These are phyloP conservation scores for Apteryx mantelli DNA, from an alignment of 2,113 vertebrate genomes.

Conservation along the genomic window DNA sequence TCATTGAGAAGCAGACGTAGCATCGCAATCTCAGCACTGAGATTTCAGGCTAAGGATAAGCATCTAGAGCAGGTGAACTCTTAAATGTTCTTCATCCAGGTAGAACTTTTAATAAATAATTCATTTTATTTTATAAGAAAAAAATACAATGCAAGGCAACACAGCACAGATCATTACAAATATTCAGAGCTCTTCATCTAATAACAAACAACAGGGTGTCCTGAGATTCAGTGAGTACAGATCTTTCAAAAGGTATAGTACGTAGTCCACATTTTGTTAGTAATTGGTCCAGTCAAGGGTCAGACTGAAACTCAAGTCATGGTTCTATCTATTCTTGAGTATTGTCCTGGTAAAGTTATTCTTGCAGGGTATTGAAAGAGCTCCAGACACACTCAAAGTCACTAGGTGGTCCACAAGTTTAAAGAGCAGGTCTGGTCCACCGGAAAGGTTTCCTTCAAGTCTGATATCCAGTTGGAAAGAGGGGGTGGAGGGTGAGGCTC, in stretches of 20 bases:
- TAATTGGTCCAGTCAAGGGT: slow-evolving; percentile 46
- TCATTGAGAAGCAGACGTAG: neutral
- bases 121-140: slow-evolving; percentile 56
- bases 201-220: slow-evolving; percentile 68
- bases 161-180: slow-evolving; percentile 69
- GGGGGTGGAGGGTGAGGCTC: slow-evolving; percentile 67
- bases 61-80: slow-evolving; percentile 41
- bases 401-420: slow-evolving; percentile 70
- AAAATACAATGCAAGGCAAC: slow-evolving; percentile 62
- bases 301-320: slow-evolving; percentile 68
- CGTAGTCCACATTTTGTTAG: slow-evolving; percentile 61
- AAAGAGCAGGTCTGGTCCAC: slow-evolving; percentile 72
- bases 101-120: slow-evolving; percentile 53
- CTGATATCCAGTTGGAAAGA: slow-evolving; percentile 75
- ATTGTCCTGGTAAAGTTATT: slow-evolving; percentile 69
- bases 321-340: slow-evolving; percentile 73
- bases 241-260: slow-evolving; percentile 64
- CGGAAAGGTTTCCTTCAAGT: slow-evolving; percentile 70
- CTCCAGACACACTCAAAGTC: slow-evolving; percentile 74
- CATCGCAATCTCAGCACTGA: neutral
- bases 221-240: slow-evolving; percentile 71
- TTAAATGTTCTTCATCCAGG: slow-evolving; percentile 31
- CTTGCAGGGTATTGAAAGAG: slow-evolving; percentile 71
- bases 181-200: slow-evolving; percentile 66
- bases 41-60: slow-evolving; percentile 11